Conservation (phyloP, 2,888 invertebrate species). For the Loripinus fragilis region DNA sequence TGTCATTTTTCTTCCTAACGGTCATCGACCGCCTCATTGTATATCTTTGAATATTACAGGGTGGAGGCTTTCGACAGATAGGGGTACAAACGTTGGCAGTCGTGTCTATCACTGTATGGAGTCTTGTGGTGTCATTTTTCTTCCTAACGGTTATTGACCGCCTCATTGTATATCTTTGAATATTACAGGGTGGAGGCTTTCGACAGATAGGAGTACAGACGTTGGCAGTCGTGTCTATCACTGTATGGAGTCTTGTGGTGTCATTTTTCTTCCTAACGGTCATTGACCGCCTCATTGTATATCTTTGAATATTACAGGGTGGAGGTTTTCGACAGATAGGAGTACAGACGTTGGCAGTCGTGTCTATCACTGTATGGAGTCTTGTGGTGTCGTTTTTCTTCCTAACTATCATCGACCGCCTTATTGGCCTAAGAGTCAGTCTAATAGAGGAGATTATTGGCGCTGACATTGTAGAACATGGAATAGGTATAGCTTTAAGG, state of each 20-base stretch:
- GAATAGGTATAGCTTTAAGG: constrained; percentile 63
- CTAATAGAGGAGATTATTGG: constrained; percentile 94
- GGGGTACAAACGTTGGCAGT: constrained; percentile 92
- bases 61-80: constrained; percentile 94
- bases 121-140: constrained; percentile 88
- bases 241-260: constrained; percentile 89
- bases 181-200: constrained; percentile 89
- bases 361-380: constrained; percentile 91
- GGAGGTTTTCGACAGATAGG: constrained; percentile 95
- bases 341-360: constrained; percentile 89
- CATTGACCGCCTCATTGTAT: constrained; percentile 69
- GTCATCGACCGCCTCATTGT: constrained; percentile 71
- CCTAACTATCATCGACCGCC: constrained; percentile 83
- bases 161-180: too few relatives aligned
- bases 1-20: constrained; percentile 88
- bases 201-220: constrained; percentile 93
- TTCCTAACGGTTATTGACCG: constrained; percentile 85
- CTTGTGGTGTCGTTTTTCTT: constrained; percentile 88
- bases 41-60: too few relatives aligned
- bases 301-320: constrained; percentile 84
- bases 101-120: constrained; percentile 90
- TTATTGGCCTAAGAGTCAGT: constrained; percentile 89
- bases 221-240: constrained; percentile 89
- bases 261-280: constrained; percentile 88
- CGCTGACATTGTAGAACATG: constrained; percentile 94